Base-by-base conservation (phyloP, 2,888 invertebrate species). In the Dinocampus coccinellae region DNA sequence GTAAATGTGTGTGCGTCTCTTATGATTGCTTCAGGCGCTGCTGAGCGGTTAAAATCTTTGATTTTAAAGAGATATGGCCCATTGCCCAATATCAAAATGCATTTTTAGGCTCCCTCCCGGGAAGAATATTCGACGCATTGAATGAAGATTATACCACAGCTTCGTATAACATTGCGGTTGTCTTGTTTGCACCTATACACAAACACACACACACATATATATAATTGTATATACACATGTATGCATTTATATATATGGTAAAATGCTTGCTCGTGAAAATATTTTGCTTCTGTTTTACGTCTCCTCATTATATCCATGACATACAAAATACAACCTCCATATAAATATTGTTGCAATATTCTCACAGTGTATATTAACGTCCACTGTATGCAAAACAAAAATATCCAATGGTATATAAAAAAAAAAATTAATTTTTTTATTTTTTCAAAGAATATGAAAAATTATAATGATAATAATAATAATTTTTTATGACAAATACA, bases 1-100 rank as follows among this genome's bases (percentile, higher is more conserved):
- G 33, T 73, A 63, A 16, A 7, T n/a, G 16, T 47, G 16, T 47
- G 16, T 47, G 47, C 9, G 16, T 20, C 7, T 47, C 47, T 69
- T 52, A 63, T 67, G 42, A 73, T 68, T 66, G 73, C 76, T 71
- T 36, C 55, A 34, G 76, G 76, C 76, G 74, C 47, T 16, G 47
- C 47, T 47, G 47, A 47, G 69, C 72, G 74, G 75, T 69, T 68
- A 70, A 75, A 78, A 73, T 78, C 79, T 80, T 79, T 79, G 78
- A 81, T 79, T 79, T 75, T 68, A 76, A 78, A 75, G 75, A 74
- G 78, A 78, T 76, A 78, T 73, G 74, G 52, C 65, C 78, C 76
- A 78, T 82, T 81, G 47, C 76, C 78, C 80, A 77, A 81, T 83
- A 84, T 82, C 81, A 78, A 78, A 77, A 77, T 77, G 70, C 78